Conservation (phyloP, 1,140 invertebrate genomes). For the Drosophila lini region DNA sequence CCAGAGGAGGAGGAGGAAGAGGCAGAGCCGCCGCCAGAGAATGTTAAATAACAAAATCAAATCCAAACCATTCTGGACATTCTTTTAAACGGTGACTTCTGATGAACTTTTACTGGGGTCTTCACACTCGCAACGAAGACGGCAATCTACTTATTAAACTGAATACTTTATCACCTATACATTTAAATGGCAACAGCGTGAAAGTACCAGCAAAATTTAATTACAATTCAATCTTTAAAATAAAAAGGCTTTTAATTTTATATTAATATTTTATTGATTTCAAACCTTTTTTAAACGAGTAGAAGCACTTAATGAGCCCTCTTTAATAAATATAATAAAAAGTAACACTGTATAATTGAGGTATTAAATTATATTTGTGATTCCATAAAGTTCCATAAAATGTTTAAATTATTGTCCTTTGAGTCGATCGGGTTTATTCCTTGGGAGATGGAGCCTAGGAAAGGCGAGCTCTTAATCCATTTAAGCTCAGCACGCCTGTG, state of each 20-base stretch:
- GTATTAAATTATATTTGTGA: too few species aligned
- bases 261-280: too few species aligned
- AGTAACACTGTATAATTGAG: neutral
- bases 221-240: constrained; percentile 14
- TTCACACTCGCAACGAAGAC: neutral
- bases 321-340: neutral
- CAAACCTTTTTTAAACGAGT: neutral
- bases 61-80: neutral
- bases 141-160: neutral
- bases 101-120: constrained; percentile 40
- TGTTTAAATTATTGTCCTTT: neutral
- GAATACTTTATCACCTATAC: neutral
- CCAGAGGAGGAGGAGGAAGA: constrained; percentile 12
- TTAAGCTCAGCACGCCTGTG: neutral
- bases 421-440: neutral
- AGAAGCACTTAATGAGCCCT: neutral
- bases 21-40: neutral
- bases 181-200: neutral
- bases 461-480: neutral
- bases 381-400: neutral
- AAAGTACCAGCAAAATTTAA: neutral
- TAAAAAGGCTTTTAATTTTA: neutral
- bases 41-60: neutral
- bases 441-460: neutral
- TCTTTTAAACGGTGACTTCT: constrained; percentile 67